A percentile compares a stretch with the other conserved stretches of the same genome.
These are phyloP conservation scores for Latrodectus hesperus DNA, from an alignment of 2,888 invertebrate genomes.

Conservation along the genomic window DNA sequence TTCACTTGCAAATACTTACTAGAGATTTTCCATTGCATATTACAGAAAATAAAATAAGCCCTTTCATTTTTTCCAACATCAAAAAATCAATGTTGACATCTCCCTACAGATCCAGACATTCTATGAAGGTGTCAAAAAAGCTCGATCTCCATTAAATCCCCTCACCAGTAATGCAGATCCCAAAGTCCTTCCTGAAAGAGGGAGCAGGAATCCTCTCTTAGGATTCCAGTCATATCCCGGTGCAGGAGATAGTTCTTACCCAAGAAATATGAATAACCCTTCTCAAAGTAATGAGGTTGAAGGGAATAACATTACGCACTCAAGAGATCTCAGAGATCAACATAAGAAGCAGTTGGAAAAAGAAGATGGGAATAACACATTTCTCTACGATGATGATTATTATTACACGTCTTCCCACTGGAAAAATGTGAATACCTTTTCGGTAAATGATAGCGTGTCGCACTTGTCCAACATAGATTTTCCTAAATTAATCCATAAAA, in stretches of 20 bases:
- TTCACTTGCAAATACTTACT: conserved; percentile 35
- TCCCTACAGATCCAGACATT: conserved; percentile 1
- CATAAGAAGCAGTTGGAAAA: conserved; percentile 20
- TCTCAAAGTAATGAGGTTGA: conserved; percentile 17
- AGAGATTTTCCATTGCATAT: conserved; percentile 6
- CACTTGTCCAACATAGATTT: conserved; percentile 13
- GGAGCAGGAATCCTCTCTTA: neutral
- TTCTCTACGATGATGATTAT: conserved; percentile 42
- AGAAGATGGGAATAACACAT: conserved; percentile 25
- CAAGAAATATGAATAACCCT: conserved; percentile 42
- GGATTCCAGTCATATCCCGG: neutral
- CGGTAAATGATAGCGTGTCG: conserved; percentile 20
- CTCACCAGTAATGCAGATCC: conserved; percentile 2
- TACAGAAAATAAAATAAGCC: conserved; percentile 13
- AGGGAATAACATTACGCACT: conserved; percentile 11
- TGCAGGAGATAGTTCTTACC: neutral
- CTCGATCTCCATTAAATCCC: conserved; percentile 20
- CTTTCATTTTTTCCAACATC: conserved; percentile 32
- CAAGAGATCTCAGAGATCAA: conserved; percentile 25
- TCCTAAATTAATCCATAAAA: conserved; percentile 29
- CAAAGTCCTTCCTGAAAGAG: conserved; percentile 18
- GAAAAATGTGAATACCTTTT: conserved; percentile 5
- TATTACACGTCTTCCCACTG: conserved; percentile 32
- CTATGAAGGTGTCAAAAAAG: neutral
- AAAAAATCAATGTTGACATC: conserved; percentile 17